Evolutionary conservation across 2,797 vertebrate genomes (phyloP).

Genomic region (Pseudochaenichthys georgianus): DNA sequence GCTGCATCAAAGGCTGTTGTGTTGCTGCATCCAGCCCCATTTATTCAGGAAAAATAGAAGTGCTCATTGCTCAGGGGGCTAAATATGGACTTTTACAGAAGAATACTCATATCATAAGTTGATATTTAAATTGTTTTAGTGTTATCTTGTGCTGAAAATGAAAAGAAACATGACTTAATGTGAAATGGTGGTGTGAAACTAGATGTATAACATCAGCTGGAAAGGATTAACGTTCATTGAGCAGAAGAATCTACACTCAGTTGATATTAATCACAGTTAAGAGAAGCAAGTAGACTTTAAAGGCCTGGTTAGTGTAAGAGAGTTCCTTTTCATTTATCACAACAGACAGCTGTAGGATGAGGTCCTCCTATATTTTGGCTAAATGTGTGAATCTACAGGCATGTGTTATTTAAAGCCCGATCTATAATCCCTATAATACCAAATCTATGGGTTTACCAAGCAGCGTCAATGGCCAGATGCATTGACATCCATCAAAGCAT

Average conservation of each 20-base stretch:
- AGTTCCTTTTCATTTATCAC: conserved; percentile 63
- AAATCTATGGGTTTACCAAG: conserved; percentile 71
- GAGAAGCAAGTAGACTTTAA: conserved; percentile 13
- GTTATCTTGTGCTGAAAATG: background rate
- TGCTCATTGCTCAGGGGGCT: background rate
- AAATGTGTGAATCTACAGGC: conserved; percentile 51
- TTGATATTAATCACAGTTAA: background rate
- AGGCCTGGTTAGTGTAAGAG: conserved; percentile 48
- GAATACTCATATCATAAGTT: background rate
- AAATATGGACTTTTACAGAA: background rate
- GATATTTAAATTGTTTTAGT: background rate
- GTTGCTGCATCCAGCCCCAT: conserved; percentile 36
- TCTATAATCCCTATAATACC: conserved; percentile 60
- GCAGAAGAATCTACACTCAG: background rate
- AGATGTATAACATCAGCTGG: background rate
- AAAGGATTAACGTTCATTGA: background rate
- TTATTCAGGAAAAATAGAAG: conserved; percentile 30
- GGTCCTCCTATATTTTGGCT: conserved; percentile 48
- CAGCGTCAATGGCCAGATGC: conserved; percentile 48
- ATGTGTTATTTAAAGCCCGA: conserved; percentile 68
- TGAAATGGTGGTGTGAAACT: background rate
- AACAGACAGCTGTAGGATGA: conserved; percentile 65
- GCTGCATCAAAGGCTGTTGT: conserved; percentile 32
- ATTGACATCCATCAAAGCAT: conserved; percentile 65
- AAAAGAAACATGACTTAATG: background rate